phyloP scores from a whole-genome alignment of 2,113 vertebrate species.

The Aptenodytes forsteri region DNA sequence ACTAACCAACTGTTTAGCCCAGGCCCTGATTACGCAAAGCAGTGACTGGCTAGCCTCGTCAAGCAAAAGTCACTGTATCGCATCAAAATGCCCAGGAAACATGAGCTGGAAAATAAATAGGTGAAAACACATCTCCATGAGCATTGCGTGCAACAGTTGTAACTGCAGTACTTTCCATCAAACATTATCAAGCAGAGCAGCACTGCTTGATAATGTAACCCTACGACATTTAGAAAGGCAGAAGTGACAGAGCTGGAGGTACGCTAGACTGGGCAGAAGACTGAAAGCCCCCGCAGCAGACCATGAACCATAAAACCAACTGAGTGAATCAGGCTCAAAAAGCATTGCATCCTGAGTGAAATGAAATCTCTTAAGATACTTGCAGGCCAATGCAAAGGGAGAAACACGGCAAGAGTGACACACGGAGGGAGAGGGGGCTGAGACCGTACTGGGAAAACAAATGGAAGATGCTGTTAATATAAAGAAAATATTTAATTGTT shows the following conservation, averaged over 20 bases:
- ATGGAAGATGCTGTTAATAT: not conserved
- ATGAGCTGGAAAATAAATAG: not conserved
- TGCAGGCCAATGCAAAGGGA: not conserved
- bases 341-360: rapidly evolving
- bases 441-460: not conserved
- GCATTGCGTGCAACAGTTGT: rapidly evolving
- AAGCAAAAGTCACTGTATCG: not conserved
- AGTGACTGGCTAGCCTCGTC: rapidly evolving
- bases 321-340: rapidly evolving
- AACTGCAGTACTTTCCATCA: not conserved
- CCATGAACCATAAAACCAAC: not conserved
- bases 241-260: not conserved
- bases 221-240: not conserved
- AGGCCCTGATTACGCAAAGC: rapidly evolving
- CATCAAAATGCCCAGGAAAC: not conserved
- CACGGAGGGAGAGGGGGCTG: rapidly evolving
- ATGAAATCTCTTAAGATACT: not conserved
- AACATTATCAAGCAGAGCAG: not conserved
- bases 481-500: not conserved
- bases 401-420: not conserved
- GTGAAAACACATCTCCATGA: not conserved
- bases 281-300: not conserved
- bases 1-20: not conserved
- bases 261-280: not conserved
- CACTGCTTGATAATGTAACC: not conserved